Base-by-base conservation (phyloP, 2,888 invertebrate species). In the Onchidella celtica region DNA sequence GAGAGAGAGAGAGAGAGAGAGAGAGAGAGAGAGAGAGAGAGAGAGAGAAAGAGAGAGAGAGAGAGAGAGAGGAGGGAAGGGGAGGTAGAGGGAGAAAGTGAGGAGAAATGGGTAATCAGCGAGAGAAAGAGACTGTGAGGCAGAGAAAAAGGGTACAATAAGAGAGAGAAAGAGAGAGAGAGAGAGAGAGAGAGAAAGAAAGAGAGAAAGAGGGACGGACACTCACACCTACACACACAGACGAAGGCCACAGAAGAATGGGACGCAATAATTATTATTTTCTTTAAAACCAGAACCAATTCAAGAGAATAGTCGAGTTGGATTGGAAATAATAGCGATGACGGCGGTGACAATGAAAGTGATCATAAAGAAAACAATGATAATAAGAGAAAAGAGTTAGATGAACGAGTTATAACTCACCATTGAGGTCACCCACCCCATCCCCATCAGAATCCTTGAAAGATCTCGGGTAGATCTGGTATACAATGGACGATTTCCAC, bases 401-500 rank as follows among this genome's bases (percentile, higher is more conserved):
- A n/a, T n/a, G n/a, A n/a, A n/a, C n/a, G n/a, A n/a, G n/a, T n/a
- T n/a, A n/a, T n/a, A n/a, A n/a, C n/a, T n/a, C n/a, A 73, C 66
- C 72, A 55, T 29, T 29, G 14, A 90, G 40, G 92, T 98, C 98
- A 0, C 98, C 98, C 17, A 96, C 94, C 6, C 97, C 98, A 93
- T 97, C 96, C 0, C 95, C 96, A 92, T 89, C 61, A 24, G 95
- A 95, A 92, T 98, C 98, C 91, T 95, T 95, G 93, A 97, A 98
- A 0, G 97, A 92, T n/a, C 88, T 79, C 2, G 92, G 91, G 77
- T 92, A 91, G 3, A 93, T 96, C 94, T 98, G 97, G 93, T 98
- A 98, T 76, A 97, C 95, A 11, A 96, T 95, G 55, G 95, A 95
- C 65, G 95, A 95, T 91, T 97, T 95, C 96, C 97, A 97, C 98